Conservation (phyloP, 2,888 invertebrate species). For the Polia nebulosa region DNA sequence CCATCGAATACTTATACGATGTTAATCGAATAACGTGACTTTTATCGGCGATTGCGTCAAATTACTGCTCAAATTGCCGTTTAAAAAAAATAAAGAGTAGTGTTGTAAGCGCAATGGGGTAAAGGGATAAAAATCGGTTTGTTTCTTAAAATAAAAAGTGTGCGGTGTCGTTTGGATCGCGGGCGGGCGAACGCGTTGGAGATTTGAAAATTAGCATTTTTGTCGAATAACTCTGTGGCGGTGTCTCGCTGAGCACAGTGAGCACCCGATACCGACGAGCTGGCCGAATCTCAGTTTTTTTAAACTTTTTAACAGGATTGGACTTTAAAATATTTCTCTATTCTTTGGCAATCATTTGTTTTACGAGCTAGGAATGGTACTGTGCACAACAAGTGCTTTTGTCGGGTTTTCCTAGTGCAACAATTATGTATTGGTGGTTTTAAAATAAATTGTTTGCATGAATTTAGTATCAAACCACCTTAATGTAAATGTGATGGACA, state of each 20-base stretch:
- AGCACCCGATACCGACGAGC: conserved; percentile 86
- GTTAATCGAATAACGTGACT: conserved; percentile 81
- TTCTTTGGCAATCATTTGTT: conserved; percentile 72
- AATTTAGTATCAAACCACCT: neutral
- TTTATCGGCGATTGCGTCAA: conserved; percentile 78
- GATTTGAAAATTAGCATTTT: conserved; percentile 91
- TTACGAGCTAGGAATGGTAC: conserved; percentile 58
- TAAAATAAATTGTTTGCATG: fast-evolving
- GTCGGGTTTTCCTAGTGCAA: neutral
- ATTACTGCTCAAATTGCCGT: conserved; percentile 73
- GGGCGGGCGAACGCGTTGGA: conserved; percentile 84
- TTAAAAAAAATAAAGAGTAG: conserved; percentile 61
- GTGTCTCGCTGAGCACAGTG: conserved; percentile 88
- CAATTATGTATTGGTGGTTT: neutral
- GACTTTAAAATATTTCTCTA: conserved; percentile 86
- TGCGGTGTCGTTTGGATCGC: conserved; percentile 84
- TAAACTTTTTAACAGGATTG: conserved; percentile 82
- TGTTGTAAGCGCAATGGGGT: conserved; percentile 59
- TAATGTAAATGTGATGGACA: neutral
- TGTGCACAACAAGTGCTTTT: conserved; percentile 17
- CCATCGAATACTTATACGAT: conserved; percentile 81
- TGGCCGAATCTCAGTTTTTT: conserved; percentile 82
- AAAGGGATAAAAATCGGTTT: conserved; percentile 70
- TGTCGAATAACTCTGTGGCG: conserved; percentile 89
- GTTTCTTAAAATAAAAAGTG: conserved; percentile 83